phyloP scores from a whole-genome alignment of 2,888 invertebrate species.

The Tinea pellionella region DNA sequence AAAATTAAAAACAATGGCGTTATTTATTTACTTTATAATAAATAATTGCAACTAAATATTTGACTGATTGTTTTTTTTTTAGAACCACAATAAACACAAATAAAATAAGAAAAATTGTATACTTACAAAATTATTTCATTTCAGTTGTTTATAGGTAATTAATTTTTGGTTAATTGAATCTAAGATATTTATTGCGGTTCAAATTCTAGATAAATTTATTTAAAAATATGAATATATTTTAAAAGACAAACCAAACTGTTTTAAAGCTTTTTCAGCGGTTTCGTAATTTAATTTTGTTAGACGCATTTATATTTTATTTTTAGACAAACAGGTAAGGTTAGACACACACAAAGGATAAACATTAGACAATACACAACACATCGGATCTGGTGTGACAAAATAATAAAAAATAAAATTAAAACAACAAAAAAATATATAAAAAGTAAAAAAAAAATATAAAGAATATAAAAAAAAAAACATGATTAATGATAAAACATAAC shows the following conservation, averaged over 20 bases:
- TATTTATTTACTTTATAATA: conserved; percentile 15
- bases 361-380: conserved; percentile 90
- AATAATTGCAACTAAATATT: conserved; percentile 8
- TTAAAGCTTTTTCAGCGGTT: conserved; percentile 55
- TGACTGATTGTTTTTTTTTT: neutral
- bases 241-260: conserved; percentile 64
- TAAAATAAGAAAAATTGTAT: neutral
- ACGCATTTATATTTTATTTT: conserved; percentile 35
- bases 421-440: too few relatives aligned
- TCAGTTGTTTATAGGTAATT: too few relatives aligned
- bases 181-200: conserved; percentile 51
- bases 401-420: conserved; percentile 34
- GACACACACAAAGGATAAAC: conserved; percentile 91
- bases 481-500: conserved; percentile 48
- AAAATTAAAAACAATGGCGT: conserved; percentile 21
- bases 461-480: conserved; percentile 19
- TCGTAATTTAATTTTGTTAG: conserved; percentile 31
- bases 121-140: neutral
- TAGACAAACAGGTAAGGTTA: conserved; percentile 73
- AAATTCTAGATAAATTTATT: neutral
- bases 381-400: conserved; percentile 69
- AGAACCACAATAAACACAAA: conserved; percentile 11
- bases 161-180: too few relatives aligned
- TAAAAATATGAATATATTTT: conserved; percentile 23
- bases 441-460: conserved; percentile 25